Evolutionary conservation across 2,888 invertebrate species (phyloP).

Genomic region (Caenorhabditis parvicauda): DNA sequence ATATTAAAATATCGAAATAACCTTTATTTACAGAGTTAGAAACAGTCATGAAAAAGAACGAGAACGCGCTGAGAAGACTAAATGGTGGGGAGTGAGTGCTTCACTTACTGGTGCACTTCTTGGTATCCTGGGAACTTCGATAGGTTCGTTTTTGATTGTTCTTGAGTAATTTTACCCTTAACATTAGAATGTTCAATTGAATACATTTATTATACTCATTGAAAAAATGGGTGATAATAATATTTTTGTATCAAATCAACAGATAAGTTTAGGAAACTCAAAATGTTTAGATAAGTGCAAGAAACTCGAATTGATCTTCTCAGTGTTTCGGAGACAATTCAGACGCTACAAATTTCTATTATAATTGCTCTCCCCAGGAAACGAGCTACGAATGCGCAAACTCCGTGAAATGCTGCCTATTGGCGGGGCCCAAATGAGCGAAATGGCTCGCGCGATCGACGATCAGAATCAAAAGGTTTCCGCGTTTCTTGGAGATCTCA

Average conservation of each 20-base stretch:
- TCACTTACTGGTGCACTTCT: constrained; percentile 71
- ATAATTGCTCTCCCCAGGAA: constrained; percentile 27
- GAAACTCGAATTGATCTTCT: too few relatives aligned
- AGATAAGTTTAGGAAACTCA: neutral
- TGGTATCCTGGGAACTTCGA: constrained; percentile 70
- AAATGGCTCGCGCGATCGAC: constrained; percentile 36
- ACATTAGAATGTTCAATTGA: too few relatives aligned
- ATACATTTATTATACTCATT: too few relatives aligned
- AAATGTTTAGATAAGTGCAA: too few relatives aligned
- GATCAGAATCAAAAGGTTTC: constrained; percentile 40
- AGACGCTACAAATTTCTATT: too few relatives aligned
- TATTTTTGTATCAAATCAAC: too few relatives aligned
- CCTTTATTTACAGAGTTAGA: constrained; percentile 67
- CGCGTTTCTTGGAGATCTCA: neutral
- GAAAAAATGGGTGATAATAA: too few relatives aligned
- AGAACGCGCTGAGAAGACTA: constrained; percentile 78
- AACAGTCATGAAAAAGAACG: constrained; percentile 81
- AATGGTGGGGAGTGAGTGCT: constrained; percentile 79
- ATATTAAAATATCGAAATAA: constrained; percentile 1
- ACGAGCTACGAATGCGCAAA: constrained; percentile 53
- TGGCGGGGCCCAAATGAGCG: constrained; percentile 32
- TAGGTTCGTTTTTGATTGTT: constrained; percentile 18
- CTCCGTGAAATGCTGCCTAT: constrained; percentile 51
- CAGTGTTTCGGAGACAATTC: too few relatives aligned
- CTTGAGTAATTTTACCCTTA: too few relatives aligned